Percentiles rank a stretch among this genome's conserved stretches.
Evolutionary conservation across 2,888 invertebrate genomes (phyloP).

Genomic region (Drosophila neoperkinsi): DNA sequence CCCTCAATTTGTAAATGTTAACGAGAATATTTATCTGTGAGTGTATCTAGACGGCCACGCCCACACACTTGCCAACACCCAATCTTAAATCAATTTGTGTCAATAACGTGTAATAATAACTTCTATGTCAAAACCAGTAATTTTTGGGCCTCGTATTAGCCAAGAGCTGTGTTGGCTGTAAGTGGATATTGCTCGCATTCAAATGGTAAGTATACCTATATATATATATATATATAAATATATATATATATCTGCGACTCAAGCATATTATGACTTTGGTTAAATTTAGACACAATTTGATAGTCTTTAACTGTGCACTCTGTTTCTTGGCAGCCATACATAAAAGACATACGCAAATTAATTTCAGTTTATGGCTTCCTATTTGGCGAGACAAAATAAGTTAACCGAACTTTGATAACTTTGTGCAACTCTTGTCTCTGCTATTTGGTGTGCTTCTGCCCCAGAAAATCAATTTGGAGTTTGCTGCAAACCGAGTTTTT

Average conservation of each 20-base stretch:
- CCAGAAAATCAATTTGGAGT: neutral
- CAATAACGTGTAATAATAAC: slow-evolving; percentile 31
- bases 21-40: neutral
- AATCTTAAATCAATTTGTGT: slow-evolving; percentile 20
- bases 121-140: slow-evolving; percentile 11
- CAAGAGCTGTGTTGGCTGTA: slow-evolving; percentile 6
- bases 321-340: neutral
- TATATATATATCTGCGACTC: neutral
- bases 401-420: neutral
- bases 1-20: slow-evolving; percentile 2
- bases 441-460: neutral
- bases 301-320: neutral
- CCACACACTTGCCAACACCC: neutral
- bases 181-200: slow-evolving; percentile 5
- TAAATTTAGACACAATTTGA: slow-evolving; percentile 18
- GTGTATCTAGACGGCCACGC: slow-evolving; percentile 1
- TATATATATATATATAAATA: neutral
- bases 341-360: slow-evolving; percentile 2
- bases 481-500: neutral
- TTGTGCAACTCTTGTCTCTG: neutral
- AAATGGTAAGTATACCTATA: neutral
- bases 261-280: neutral
- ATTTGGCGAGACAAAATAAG: slow-evolving; percentile 1
- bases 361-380: slow-evolving; percentile 14
- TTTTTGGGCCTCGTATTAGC: slow-evolving; percentile 1